These are phyloP conservation scores for Microctenopoma lineatum DNA, from an alignment of 2,797 vertebrate genomes.

Conservation along the genomic window DNA sequence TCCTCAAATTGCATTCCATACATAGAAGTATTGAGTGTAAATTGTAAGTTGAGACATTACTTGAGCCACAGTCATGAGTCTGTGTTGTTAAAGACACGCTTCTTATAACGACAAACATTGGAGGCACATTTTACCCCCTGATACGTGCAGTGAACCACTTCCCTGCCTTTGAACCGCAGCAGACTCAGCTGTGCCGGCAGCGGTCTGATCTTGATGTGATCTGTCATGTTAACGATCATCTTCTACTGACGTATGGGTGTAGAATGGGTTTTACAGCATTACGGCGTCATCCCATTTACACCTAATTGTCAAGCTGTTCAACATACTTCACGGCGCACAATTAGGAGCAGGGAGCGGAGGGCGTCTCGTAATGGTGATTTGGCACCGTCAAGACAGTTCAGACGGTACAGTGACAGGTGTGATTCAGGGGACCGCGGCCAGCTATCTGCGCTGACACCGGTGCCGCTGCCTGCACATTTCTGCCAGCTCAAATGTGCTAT, in stretches of 20 bases:
- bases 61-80: background rate
- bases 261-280: conserved; percentile 9
- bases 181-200: background rate
- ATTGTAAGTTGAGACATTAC: no score
- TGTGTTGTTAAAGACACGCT: conserved; percentile 2
- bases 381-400: conserved; percentile 36
- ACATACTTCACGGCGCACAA: conserved; percentile 19
- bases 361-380: conserved; percentile 26
- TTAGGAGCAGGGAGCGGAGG: conserved; percentile 19
- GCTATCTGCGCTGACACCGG: conserved; percentile 26
- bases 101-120: no score
- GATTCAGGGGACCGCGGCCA: conserved; percentile 29
- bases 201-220: conserved; percentile 25
- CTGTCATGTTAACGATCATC: conserved; percentile 44
- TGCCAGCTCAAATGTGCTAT: conserved; percentile 3
- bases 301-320: conserved; percentile 53
- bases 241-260: conserved; percentile 38
- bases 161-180: background rate
- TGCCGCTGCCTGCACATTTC: conserved; percentile 15
- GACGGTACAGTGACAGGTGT: conserved; percentile 27
- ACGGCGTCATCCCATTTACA: conserved; percentile 28
- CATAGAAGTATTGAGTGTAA: no score
- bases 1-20: no score
- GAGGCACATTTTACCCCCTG: conserved; percentile 21
- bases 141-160: conserved; percentile 12